Evolutionary conservation across 1,140 invertebrate genomes (phyloP).

Genomic region (Drosophila eugracilis): DNA sequence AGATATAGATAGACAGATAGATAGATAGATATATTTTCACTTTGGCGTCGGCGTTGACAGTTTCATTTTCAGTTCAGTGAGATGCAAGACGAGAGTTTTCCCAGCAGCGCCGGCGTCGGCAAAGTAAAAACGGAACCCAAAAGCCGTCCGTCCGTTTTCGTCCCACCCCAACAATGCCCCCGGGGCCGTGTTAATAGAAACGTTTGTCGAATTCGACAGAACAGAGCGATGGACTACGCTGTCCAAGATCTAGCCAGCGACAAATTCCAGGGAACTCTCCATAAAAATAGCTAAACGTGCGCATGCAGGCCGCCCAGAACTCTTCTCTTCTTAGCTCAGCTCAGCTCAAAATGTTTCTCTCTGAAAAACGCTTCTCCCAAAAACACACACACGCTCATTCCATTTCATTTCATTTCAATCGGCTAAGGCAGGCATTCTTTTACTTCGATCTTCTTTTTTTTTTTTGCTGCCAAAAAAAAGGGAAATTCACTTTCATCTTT

Average conservation of each 20-base stretch:
- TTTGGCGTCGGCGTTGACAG: constrained; percentile 35
- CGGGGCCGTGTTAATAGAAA: constrained; percentile 74
- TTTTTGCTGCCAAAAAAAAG: constrained; percentile 11
- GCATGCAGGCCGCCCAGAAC: constrained; percentile 72
- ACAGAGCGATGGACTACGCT: neutral
- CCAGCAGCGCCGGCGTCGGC: constrained; percentile 43
- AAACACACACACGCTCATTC: constrained; percentile 50
- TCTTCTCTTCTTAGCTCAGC: neutral
- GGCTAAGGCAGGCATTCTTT: constrained; percentile 52
- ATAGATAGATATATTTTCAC: constrained; percentile 15
- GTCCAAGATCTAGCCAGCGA: constrained; percentile 39
- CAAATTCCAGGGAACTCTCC: constrained; percentile 78
- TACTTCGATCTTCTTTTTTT: constrained; percentile 1
- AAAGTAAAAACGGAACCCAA: constrained; percentile 41
- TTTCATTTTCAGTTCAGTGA: constrained; percentile 9
- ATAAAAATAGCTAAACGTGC: constrained; percentile 82
- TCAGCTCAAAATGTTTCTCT: too few species aligned
- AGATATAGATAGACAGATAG: too few species aligned
- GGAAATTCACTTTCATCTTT: constrained; percentile 79
- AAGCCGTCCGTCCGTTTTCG: too few species aligned
- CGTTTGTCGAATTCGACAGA: constrained; percentile 45
- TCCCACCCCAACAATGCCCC: constrained; percentile 53
- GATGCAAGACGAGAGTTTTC: constrained; percentile 25
- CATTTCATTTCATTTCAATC: constrained; percentile 68
- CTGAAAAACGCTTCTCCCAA: too few species aligned